Base-by-base conservation (phyloP, 2,113 vertebrate species). In the Hymenochirus boettgeri region DNA sequence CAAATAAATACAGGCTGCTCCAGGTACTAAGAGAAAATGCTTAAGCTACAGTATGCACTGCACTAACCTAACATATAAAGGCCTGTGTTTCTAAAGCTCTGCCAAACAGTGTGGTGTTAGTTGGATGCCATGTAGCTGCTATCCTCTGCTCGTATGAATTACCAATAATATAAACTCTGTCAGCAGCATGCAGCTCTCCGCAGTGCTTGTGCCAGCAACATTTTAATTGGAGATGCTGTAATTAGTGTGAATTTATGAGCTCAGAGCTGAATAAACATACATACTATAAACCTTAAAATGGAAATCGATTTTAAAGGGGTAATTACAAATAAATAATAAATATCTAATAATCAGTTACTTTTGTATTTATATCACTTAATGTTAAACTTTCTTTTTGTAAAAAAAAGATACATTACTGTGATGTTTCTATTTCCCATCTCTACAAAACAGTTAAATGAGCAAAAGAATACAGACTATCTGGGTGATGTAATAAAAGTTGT, bases 161-260 rank as follows among this genome's bases (percentile, higher is more conserved):
- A 57, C 39, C 42, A 57, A 47, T 65, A 48, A 57, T 26, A 65
- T 47, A 57, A 65, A 65, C 62, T 54, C 42, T 35, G 52, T 57
- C 62, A 65, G 54, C 45, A 50, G 50, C 54, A 58, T 24, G 31
- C 63, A 58, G 63, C 23, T 51, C 27, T 51, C n/a, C 3, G 27
- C 24, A 26, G 5, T 66, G 63, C 54, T 66, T 50, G 54, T 66
- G 45, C 63, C 63, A 66, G 54, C 63, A 51, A 50, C 24, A 66
- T 66, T 66, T 66, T 66, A 66, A 66, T 66, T 58, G 55, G 63
- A 66, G 54, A 18, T 31, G 27, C 55, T 50, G 23, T 66, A 58
- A 66, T 66, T 37, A 58, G 54, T 21, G 42, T 17, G 63, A 58
- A 66, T 66, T 66, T 58, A 66, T 39, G 23, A 66, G 42, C 27